These are phyloP conservation scores for Morone saxatilis DNA, from an alignment of 2,113 vertebrate genomes.

Conservation along the genomic window DNA sequence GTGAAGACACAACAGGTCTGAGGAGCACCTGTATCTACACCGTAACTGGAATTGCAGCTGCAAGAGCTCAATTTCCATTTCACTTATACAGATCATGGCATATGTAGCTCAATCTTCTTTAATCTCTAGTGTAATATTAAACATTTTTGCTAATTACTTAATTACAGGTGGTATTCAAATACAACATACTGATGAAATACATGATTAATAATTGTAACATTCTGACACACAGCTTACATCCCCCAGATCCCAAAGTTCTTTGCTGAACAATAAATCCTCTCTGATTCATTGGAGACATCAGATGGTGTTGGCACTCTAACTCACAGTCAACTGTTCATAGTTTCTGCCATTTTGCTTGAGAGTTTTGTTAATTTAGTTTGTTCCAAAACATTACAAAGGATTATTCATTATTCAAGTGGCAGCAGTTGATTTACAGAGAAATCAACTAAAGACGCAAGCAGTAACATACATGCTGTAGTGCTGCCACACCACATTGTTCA, in stretches of 20 bases:
- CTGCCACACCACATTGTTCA: conserved; percentile 2
- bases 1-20: neutral
- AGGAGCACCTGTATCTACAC: neutral
- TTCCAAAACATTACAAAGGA: conserved; percentile 22
- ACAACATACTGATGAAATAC: conserved; percentile 8
- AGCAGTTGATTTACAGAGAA: conserved; percentile 18
- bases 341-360: conserved; percentile 23
- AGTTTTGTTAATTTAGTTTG: conserved; percentile 21
- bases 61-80: neutral
- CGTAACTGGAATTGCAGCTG: neutral
- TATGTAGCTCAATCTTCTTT: neutral
- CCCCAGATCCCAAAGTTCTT: conserved; percentile 5
- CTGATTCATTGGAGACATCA: conserved; percentile 40
- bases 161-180: neutral
- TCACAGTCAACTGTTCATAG: conserved; percentile 16
- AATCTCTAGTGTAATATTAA: neutral
- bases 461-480: conserved; percentile 3
- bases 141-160: neutral
- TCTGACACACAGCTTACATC: neutral
- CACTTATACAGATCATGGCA: neutral
- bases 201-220: conserved; percentile 14
- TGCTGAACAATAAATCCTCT: conserved; percentile 32
- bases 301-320: conserved; percentile 29
- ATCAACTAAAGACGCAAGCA: conserved; percentile 12
- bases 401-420: neutral